Conservation (phyloP, 2,888 invertebrate species). For the Euzophera pinguis region DNA sequence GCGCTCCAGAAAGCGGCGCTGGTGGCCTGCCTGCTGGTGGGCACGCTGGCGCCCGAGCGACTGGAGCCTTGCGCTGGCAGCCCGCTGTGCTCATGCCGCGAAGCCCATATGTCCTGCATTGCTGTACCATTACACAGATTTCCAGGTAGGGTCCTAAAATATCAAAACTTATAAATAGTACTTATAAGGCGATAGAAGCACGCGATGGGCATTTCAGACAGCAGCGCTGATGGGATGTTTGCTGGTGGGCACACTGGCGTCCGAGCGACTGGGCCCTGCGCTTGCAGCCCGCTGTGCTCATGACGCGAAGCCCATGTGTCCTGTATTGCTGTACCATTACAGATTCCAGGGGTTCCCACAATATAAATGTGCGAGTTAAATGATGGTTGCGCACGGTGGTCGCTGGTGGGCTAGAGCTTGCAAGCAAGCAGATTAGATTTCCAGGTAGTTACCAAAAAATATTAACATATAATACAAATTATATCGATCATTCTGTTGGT, state of each 20-base stretch:
- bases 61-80: conserved; percentile 83
- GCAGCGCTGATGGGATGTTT: conserved; percentile 64
- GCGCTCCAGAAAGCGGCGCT: conserved; percentile 65
- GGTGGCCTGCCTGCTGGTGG: conserved; percentile 62
- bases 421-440: no score
- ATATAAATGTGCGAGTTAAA: no score
- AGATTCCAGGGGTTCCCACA: conserved; percentile 79
- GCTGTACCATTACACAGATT: conserved; percentile 86
- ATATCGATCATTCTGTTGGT: no score
- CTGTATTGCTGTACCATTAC: conserved; percentile 86
- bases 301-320: conserved; percentile 84
- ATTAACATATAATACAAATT: no score
- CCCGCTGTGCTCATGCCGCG: conserved; percentile 85
- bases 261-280: conserved; percentile 78
- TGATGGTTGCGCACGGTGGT: no score
- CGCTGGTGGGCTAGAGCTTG: no score
- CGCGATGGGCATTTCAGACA: conserved; percentile 62
- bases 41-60: conserved; percentile 62
- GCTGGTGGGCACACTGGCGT: conserved; percentile 62
- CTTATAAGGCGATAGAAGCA: conserved; percentile 56
- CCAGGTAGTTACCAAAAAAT: no score
- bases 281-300: conserved; percentile 85
- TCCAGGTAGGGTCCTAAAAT: conserved; percentile 76
- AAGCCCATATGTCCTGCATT: conserved; percentile 84
- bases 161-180: neutral